Evolutionary conservation across 2,797 vertebrate genomes (phyloP).

Genomic region (Bucorvus abyssinicus): DNA sequence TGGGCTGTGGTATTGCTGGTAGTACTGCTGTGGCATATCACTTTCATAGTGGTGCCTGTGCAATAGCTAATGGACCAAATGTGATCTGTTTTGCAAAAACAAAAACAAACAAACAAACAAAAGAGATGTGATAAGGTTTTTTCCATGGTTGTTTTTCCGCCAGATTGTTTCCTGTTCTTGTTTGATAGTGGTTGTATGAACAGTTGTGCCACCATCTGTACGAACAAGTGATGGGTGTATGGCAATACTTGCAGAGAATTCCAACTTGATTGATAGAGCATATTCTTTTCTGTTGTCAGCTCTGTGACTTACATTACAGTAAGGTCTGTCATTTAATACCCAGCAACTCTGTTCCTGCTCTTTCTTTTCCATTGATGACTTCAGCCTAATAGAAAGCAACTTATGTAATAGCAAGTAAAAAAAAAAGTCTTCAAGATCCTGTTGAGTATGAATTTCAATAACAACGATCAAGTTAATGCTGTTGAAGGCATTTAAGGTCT

Average conservation of each 20-base stretch:
- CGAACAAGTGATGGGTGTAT: background rate
- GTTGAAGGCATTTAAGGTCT: background rate
- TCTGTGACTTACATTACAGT: background rate
- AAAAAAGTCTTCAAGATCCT: background rate
- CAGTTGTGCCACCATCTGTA: constrained; percentile 11
- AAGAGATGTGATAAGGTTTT: background rate
- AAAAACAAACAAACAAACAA: background rate
- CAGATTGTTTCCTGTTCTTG: background rate
- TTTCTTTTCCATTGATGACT: constrained; percentile 1
- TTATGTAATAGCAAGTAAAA: background rate
- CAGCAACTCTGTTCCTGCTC: background rate
- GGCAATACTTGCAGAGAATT: background rate
- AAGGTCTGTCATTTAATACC: background rate
- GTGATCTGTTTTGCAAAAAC: background rate
- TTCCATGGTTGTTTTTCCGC: background rate
- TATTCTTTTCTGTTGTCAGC: background rate
- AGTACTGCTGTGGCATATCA: background rate
- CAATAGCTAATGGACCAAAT: background rate
- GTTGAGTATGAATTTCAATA: background rate
- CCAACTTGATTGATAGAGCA: background rate
- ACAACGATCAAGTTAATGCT: background rate
- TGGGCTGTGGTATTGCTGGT: background rate
- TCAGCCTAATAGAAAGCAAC: background rate
- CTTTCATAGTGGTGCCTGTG: background rate
- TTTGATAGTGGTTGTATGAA: background rate